Evolutionary conservation across 2,113 vertebrate genomes (phyloP), one percentile per base, ranked within the genome.

Genomic region (Microtus pennsylvanicus): DNA sequence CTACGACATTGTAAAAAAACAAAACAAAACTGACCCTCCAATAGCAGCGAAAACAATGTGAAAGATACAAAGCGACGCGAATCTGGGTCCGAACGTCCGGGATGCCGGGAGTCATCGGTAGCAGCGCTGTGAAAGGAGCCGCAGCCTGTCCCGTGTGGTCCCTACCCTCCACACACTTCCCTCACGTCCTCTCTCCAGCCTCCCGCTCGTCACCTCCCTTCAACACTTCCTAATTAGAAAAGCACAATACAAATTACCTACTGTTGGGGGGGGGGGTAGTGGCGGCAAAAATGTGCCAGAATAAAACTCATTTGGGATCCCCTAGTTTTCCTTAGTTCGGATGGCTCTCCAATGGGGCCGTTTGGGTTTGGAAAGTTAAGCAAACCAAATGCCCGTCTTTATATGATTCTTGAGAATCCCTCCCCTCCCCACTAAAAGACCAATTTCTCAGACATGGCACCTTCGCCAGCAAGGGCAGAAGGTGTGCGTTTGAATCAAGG

Each of bases 31-130:
- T 98, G 99, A 99, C 98, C 98, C 98, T 99, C 98, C 99, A 98
- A 99, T 99, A 99, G 99, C 99, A 99, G 99, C 99, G 99, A 99
- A 85, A 99, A 99, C 99, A 99, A 98, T 90, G 98, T 98, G 98
- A 98, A 98, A 98, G 98, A 99, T 98, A 99, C 98, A 99, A 99
- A 99, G 98, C 98, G 98, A 98, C 98, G 98, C 98, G 98, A 98
- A 97, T 98, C 97, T 97, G 98, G 98, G 98, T 98, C 98, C 97
- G 99, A 98, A 99, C 98, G 98, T 8, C 81, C 5, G 58, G 82
- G 38, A 98, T 98, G 99, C 99, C 98, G 99, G 99, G 99, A 99
- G 99, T 98, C 98, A 98, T 99, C 98, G 99, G 99, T 99, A 99
- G 99, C 99, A 99, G 99, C 99, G 98, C 99, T 99, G 99, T 97